Evolutionary conservation across 2,888 invertebrate species (phyloP).

Genomic region (Morinoia aosen): DNA sequence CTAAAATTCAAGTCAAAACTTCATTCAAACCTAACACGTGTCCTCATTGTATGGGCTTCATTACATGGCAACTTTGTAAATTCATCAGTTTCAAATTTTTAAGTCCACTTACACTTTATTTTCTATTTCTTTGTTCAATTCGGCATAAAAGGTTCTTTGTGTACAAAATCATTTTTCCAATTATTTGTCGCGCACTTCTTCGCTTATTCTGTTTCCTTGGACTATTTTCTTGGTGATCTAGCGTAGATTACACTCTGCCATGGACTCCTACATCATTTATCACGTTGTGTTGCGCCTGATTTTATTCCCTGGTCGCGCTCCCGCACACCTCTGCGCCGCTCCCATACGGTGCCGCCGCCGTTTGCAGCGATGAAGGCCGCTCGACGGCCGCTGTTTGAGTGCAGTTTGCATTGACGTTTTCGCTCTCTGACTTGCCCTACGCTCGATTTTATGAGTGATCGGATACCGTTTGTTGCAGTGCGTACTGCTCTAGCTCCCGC

Average conservation of each 20-base stretch:
- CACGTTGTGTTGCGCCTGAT: background rate
- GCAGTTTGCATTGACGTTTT: constrained; percentile 46
- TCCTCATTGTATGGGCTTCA: background rate
- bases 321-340: background rate
- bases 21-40: background rate
- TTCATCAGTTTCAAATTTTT: background rate
- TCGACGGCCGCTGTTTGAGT: constrained; percentile 7
- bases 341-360: background rate
- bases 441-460: constrained; percentile 39
- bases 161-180: background rate
- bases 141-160: background rate
- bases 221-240: background rate
- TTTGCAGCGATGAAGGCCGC: background rate
- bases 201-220: background rate
- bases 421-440: background rate
- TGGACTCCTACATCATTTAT: background rate
- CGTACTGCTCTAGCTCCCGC: background rate
- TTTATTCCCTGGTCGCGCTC: background rate
- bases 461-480: constrained; percentile 20
- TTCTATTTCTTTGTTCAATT: background rate
- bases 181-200: background rate
- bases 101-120: background rate
- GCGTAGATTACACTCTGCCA: background rate
- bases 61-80: background rate
- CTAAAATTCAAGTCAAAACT: background rate